phyloP scores from a whole-genome alignment of 2,888 invertebrate species.

The Phortica okadai region DNA sequence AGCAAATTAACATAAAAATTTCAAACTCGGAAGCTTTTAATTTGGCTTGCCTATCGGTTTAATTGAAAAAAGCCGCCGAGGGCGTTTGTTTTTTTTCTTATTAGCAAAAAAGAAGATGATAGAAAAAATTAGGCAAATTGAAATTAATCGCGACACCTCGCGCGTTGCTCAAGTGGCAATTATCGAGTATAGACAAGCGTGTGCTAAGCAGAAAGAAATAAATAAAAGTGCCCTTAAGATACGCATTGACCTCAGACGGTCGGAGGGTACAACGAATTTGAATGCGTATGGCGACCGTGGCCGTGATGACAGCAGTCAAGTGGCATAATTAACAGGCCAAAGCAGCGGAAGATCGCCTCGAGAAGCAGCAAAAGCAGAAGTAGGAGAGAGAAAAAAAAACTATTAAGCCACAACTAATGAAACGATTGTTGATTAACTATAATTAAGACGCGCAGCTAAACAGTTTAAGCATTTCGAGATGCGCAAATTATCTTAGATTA shows the following conservation, averaged over 20 bases:
- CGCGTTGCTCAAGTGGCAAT: background rate
- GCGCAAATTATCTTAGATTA: background rate
- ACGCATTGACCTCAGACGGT: background rate
- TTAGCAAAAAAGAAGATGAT: background rate
- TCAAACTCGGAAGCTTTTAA: no score
- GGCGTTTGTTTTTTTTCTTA: background rate
- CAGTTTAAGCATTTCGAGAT: slow-evolving; percentile 4
- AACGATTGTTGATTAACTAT: background rate
- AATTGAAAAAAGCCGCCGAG: background rate
- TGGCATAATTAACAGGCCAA: slow-evolving; percentile 5
- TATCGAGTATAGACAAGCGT: background rate
- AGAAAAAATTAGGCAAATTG: background rate
- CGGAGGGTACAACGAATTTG: background rate
- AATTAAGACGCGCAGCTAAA: background rate
- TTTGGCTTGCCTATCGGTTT: no score
- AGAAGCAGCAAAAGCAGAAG: background rate
- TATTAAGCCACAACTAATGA: background rate
- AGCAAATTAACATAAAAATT: no score
- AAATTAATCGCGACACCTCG: background rate
- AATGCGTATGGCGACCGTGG: background rate
- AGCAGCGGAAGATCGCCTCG: background rate
- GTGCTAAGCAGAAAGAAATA: no score
- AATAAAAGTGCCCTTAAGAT: background rate
- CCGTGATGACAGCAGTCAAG: background rate
- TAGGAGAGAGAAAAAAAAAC: background rate